Evolutionary conservation across 1,140 invertebrate genomes (phyloP).

Genomic region (Araneus ventricosus): DNA sequence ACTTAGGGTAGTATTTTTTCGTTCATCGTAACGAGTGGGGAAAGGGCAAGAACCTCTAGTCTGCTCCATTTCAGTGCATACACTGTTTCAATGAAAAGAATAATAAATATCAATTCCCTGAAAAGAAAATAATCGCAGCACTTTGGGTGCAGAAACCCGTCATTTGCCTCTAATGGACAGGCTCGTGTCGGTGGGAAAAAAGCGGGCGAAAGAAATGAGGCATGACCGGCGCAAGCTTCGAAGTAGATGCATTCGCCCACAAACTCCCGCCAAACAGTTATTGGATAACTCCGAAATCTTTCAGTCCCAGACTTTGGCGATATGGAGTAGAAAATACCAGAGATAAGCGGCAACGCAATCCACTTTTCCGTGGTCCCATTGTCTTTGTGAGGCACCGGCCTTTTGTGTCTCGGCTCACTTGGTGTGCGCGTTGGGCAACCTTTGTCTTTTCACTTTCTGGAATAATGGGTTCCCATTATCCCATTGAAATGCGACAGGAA

Average conservation of each 20-base stretch:
- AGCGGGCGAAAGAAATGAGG: neutral
- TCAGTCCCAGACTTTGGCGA: neutral
- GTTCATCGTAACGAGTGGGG: too few relatives aligned
- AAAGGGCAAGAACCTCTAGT: too few relatives aligned
- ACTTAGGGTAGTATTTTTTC: too few relatives aligned
- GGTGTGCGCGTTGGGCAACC: neutral
- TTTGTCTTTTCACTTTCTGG: neutral
- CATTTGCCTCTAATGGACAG: neutral
- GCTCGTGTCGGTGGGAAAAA: neutral
- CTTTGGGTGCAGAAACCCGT: neutral
- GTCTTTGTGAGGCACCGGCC: neutral
- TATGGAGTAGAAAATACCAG: neutral
- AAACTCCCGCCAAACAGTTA: neutral
- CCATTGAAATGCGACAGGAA: neutral
- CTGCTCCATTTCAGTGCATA: too few relatives aligned
- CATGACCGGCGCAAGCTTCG: neutral
- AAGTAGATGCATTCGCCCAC: constrained; percentile 8
- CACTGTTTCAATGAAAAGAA: neutral
- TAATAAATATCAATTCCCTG: neutral
- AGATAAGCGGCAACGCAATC: neutral
- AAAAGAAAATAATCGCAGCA: neutral
- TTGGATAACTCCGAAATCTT: neutral
- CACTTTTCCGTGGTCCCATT: neutral
- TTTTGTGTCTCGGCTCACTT: constrained; percentile 1
- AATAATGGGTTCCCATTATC: constrained; percentile 8